Base-by-base conservation (phyloP, 2,888 invertebrate genomes). In the Meloe dianella region DNA sequence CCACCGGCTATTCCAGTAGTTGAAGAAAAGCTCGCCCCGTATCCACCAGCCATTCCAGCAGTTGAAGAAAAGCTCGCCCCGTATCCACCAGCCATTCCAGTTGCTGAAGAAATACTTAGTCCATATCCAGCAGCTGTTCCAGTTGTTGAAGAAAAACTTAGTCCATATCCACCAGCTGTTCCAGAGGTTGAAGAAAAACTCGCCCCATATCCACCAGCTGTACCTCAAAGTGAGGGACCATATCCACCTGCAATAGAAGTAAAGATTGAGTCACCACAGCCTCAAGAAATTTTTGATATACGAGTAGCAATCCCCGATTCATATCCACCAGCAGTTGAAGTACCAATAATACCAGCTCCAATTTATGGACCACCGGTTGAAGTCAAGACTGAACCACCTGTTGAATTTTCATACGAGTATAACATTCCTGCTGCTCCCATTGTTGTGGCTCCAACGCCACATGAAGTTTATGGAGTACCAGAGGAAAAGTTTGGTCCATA, bases 381-480 rank as follows among this genome's bases (percentile, higher is more conserved):
- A 24, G 3, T 51, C 6, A 10, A 2, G 3, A 47, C 47, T 22
- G 47, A 47, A 47, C 20, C 47, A 47, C 47, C 64, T 12, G n/a
- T 59, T 32, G 64, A 58, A 14, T 24, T 60, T 32, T 38, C 41
- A 1, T 64, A 64, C 38, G 60, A 65, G 29, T 65, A 65, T 27
- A 17, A 35, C 30, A 38, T 65, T 57, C 65, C 65, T 29, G 54
- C 27, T 22, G 51, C 12, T 17, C 20, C 38, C 14, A 47, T n/a
- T 5, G 32, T 60, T 9, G 20, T 29, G 7, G 4, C 22, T 1
- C 12, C 4, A 12, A 0, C 7, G 24, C 51, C 51, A 12, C 22
- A 51, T 10, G 22, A 51, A 51, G 24, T 51, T 9, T 51, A 51
- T 5, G 51, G 51, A 12, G 3, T 51, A 57, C 57, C 57, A 4